Percentiles rank a stretch among this genome's conserved stretches.
phyloP scores from a whole-genome alignment of 1,140 invertebrate genomes.

The Ladona fulva region DNA sequence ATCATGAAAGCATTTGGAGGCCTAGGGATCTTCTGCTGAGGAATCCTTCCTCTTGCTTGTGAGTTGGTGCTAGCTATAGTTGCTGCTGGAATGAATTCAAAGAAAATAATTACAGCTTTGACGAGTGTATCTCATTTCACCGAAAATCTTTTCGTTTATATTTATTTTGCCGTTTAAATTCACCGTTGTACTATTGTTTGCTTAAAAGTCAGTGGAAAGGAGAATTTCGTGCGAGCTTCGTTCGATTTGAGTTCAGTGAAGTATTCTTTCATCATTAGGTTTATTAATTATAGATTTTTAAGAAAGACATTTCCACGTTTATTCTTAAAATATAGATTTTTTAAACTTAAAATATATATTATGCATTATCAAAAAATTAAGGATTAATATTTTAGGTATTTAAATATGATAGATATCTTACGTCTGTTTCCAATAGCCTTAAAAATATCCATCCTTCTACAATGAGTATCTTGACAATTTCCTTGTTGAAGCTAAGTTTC shows the following conservation, averaged over 20 bases:
- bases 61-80: background rate
- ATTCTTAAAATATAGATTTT: no score
- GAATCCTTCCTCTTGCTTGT: background rate
- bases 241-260: no score
- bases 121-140: background rate
- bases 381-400: background rate
- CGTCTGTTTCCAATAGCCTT: background rate
- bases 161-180: background rate
- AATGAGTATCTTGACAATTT: background rate
- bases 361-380: background rate
- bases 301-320: no score
- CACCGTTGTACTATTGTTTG: background rate
- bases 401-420: background rate
- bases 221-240: no score
- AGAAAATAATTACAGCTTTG: background rate
- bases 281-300: no score
- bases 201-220: no score
- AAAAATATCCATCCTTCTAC: background rate
- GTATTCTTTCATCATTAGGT: no score
- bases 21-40: slow-evolving; percentile 41
- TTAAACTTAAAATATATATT: no score
- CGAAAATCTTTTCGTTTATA: background rate
- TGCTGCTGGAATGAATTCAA: background rate
- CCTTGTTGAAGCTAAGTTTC: background rate
- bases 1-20: slow-evolving; percentile 58